Percentiles rank a stretch among this genome's conserved stretches.
phyloP scores from a whole-genome alignment of 1,140 invertebrate species.

The Lerema accius region DNA sequence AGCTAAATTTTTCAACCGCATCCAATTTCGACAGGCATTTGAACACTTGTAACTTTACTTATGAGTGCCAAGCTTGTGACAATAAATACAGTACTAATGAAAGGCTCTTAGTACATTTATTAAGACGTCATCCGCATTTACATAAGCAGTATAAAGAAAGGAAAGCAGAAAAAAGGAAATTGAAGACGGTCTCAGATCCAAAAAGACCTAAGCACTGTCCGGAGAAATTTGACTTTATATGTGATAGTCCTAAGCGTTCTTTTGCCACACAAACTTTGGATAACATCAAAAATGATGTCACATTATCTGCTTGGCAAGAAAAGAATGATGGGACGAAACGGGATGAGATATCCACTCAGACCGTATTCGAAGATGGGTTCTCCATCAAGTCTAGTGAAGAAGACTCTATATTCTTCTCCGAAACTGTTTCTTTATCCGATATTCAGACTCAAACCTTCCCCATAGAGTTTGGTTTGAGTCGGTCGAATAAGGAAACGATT shows the following conservation, averaged over 20 bases:
- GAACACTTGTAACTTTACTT: slow-evolving; percentile 50
- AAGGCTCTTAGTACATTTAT: slow-evolving; percentile 56
- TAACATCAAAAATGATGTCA: slow-evolving; percentile 64
- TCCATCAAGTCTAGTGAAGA: slow-evolving; percentile 68
- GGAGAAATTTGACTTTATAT: slow-evolving; percentile 41
- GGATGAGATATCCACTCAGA: slow-evolving; percentile 72
- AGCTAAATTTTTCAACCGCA: slow-evolving; percentile 39
- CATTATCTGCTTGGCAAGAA: slow-evolving; percentile 47
- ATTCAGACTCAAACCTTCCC: slow-evolving; percentile 74
- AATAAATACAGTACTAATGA: slow-evolving; percentile 55
- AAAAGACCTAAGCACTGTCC: slow-evolving; percentile 39
- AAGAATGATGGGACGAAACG: slow-evolving; percentile 49
- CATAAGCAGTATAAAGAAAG: slow-evolving; percentile 64
- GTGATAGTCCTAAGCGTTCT: slow-evolving; percentile 63
- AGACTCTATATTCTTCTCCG: slow-evolving; percentile 63
- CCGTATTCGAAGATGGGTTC: slow-evolving; percentile 63
- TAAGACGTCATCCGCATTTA: slow-evolving; percentile 58
- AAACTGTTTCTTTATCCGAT: slow-evolving; percentile 65
- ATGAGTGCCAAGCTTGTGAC: slow-evolving; percentile 55
- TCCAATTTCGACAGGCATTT: slow-evolving; percentile 48
- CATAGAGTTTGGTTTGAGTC: slow-evolving; percentile 60
- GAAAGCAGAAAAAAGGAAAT: slow-evolving; percentile 52
- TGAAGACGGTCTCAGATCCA: slow-evolving; percentile 22
- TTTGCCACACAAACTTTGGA: slow-evolving; percentile 65
- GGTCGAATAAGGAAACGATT: slow-evolving; percentile 61